Evolutionary conservation across 37 sponge, comb jelly and placozoan species (phyloP), one percentile per base, ranked within the genome.

Genomic region (Aphrocallistes beatrix): DNA sequence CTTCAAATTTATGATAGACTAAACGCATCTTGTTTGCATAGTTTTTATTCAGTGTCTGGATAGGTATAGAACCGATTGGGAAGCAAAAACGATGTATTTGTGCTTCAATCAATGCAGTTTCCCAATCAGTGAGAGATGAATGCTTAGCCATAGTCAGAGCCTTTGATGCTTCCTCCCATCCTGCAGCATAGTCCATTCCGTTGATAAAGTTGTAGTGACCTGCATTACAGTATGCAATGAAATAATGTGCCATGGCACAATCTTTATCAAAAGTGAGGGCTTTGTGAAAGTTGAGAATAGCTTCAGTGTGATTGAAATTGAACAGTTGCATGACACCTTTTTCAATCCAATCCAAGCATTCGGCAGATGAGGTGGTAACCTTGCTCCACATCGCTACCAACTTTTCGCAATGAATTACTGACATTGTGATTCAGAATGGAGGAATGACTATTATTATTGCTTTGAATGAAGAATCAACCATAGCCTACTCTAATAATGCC

Each of bases 201-300:
- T 81, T 51, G 16, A 82, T 38, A 51, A 87, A 85, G 86, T 90
- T 90, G 88, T 90, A 90, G 84, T 90, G 49, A 23, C 86, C 86
- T 23, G 88, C 91, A 87, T 87, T 81, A 86, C 81, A 38, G 88
- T 88, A 85, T 19, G 91, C 91, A 51, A 88, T 90, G 81, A 87
- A 85, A 75, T 85, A 90, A 86, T 87, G 91, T 37, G 88, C 88
- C 86, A 90, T 87, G 51, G 84, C 86, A 38, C 91, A 90, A 81
- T 83, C 38, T 37, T 19, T 28, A 38, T 87, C 88, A 19, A 83
- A 50, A 37, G n/a, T 38, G 50, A 87, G 88, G 0, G 86, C 83
- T 38, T 51, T 85, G 48, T 81, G n/a, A 60, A 84, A 90, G 37
- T 88, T 85, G 37, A 85, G 86, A 23, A 90, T 90, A 16, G 86